Percentiles rank a stretch among this genome's conserved stretches.
These are phyloP conservation scores for Echiichthys vipera DNA, from an alignment of 2,797 vertebrate genomes.

Conservation along the genomic window DNA sequence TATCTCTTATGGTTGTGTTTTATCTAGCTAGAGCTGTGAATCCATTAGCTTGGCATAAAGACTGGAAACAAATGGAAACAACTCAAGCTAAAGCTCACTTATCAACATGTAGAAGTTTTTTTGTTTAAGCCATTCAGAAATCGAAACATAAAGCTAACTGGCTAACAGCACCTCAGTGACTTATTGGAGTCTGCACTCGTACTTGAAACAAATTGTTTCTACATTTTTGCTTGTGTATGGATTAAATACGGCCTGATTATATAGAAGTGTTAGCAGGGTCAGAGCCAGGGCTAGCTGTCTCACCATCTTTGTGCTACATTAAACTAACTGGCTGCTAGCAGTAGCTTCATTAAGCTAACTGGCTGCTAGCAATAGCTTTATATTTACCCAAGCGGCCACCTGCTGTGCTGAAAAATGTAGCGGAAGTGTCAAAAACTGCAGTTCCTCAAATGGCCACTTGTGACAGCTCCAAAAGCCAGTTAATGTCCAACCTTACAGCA, in stretches of 20 bases:
- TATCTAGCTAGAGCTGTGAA: background rate
- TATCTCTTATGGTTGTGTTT: background rate
- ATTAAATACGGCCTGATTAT: background rate
- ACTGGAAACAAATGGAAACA: background rate
- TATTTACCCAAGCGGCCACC: too few species aligned
- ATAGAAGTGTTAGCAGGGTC: background rate
- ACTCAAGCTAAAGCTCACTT: background rate
- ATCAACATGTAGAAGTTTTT: background rate
- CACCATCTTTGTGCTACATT: background rate
- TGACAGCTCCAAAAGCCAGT: too few species aligned
- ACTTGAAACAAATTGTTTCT: background rate
- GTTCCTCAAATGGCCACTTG: too few species aligned
- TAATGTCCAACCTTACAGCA: too few species aligned
- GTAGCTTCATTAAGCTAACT: background rate
- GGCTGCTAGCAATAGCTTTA: too few species aligned
- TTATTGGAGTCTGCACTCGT: background rate
- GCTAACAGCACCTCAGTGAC: background rate
- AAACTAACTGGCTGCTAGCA: background rate
- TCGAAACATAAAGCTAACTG: background rate
- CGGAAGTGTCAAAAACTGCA: too few species aligned
- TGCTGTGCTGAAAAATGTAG: too few species aligned
- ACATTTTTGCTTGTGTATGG: background rate
- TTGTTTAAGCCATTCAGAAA: background rate
- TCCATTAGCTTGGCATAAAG: background rate
- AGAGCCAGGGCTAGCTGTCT: background rate